A percentile compares a stretch with the other conserved stretches of the same genome.
Evolutionary conservation across 2,888 invertebrate species (phyloP).

Genomic region (Pristionchus maxplancki): DNA sequence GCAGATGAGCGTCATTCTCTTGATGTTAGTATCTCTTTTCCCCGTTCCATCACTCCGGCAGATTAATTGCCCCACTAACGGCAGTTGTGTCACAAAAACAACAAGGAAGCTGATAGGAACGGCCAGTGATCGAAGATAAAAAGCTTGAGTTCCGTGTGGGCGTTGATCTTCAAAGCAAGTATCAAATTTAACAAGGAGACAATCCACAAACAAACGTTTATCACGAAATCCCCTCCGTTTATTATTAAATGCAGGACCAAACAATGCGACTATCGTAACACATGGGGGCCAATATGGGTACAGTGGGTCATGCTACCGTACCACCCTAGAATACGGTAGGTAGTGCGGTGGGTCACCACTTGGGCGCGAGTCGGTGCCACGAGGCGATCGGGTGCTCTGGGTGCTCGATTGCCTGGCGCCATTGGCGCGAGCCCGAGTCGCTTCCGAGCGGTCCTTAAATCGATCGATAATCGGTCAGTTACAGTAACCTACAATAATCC

Average conservation of each 20-base stretch:
- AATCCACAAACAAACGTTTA: constrained; percentile 12
- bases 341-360: constrained; percentile 64
- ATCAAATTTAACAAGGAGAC: no score
- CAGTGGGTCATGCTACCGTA: neutral
- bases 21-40: no score
- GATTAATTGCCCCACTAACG: no score
- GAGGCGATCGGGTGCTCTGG: constrained; percentile 74
- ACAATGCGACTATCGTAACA: neutral
- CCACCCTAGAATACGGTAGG: neutral
- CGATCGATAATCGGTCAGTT: neutral
- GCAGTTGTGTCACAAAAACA: no score
- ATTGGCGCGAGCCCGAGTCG: constrained; percentile 73
- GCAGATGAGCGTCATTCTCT: no score
- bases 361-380: constrained; percentile 75
- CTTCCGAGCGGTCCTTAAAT: constrained; percentile 63
- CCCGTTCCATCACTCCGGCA: no score
- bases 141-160: no score
- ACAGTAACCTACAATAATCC: neutral
- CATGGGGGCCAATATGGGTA: neutral
- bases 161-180: no score
- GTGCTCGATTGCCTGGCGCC: constrained; percentile 67
- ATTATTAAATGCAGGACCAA: neutral
- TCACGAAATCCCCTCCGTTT: neutral
- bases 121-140: no score
- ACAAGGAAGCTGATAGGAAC: no score